phyloP scores from a whole-genome alignment of 2,888 invertebrate genomes.

The Tuta absoluta region DNA sequence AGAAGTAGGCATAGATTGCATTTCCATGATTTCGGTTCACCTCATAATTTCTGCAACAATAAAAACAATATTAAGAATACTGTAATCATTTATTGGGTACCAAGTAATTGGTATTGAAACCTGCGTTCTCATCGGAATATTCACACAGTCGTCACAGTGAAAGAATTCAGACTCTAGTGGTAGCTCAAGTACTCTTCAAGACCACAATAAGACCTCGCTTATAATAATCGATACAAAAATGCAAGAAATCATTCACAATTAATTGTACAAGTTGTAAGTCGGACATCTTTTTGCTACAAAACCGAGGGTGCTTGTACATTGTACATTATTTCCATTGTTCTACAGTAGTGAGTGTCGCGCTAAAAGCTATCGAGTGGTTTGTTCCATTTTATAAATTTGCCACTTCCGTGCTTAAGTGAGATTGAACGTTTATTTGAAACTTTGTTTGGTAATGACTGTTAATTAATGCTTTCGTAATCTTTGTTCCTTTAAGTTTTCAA shows the following conservation, averaged over 20 bases:
- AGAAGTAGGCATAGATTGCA: constrained; percentile 58
- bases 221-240: constrained; percentile 70
- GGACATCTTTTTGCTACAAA: constrained; percentile 73
- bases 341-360: constrained; percentile 55
- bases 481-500: too few relatives aligned
- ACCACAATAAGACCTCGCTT: constrained; percentile 6
- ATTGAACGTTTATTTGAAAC: neutral
- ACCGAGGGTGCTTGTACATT: constrained; percentile 58
- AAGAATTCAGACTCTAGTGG: neutral
- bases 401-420: constrained; percentile 12
- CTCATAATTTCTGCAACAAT: constrained; percentile 46
- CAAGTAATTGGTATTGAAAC: neutral
- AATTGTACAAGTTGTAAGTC: constrained; percentile 53
- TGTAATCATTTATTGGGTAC: neutral
- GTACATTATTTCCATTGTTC: constrained; percentile 72
- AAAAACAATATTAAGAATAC: constrained; percentile 23
- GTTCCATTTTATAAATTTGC: constrained; percentile 50
- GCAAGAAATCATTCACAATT: constrained; percentile 66
- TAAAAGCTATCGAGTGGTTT: constrained; percentile 53
- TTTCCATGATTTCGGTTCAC: constrained; percentile 44
- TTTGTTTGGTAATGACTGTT: too few relatives aligned
- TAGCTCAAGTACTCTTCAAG: neutral
- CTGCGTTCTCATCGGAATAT: neutral
- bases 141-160: constrained; percentile 8
- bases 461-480: too few relatives aligned